Evolutionary conservation across 2,888 invertebrate genomes (phyloP), one percentile per base, ranked within the genome.

Genomic region (Myathropa florea): DNA sequence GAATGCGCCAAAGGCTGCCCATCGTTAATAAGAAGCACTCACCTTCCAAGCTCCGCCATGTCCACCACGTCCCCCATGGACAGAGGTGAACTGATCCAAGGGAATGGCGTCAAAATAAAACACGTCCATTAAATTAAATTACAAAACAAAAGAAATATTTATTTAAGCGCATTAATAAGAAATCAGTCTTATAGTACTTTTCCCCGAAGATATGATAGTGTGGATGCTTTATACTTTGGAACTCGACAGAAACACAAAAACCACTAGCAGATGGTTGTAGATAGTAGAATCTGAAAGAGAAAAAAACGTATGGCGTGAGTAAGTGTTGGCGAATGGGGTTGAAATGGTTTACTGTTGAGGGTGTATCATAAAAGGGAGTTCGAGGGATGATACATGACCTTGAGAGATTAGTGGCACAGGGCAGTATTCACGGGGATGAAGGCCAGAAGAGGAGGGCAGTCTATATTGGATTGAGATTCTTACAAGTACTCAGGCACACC

Each of bases 171-270:
- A 82, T 86, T 86, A 83, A 83, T 86, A 86, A 85, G 86, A 86
- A 86, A 86, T 86, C 86, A 86, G 86, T 86, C 86, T 86, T 86
- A 86, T 86, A 86, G 83, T 86, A 86, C 46, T 82, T 86, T 86
- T 86, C 86, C 83, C 86, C 86, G 86, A 86, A 86, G 86, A 86
- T 86, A 86, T 86, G 86, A 86, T 86, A 86, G 82, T 86, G 73
- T 83, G 78, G 86, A 86, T 86, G 86, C 86, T 79, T 86, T 86
- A 78, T 75, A 82, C 83, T 82, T 79, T 86, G 86, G 86, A 86
- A 86, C 83, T 79, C 79, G 86, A 86, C 78, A 86, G 86, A 86
- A 86, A 86, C 86, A 71, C 70, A 86, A 82, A 86, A 75, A 83
- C 72, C 78, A 70, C 75, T 68, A 81, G 75, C 70, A 75, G 73